A percentile compares a stretch with the other conserved stretches of the same genome.
Conservation (phyloP, 2,888 invertebrate species). For the Cryptocephalus primarius region DNA sequence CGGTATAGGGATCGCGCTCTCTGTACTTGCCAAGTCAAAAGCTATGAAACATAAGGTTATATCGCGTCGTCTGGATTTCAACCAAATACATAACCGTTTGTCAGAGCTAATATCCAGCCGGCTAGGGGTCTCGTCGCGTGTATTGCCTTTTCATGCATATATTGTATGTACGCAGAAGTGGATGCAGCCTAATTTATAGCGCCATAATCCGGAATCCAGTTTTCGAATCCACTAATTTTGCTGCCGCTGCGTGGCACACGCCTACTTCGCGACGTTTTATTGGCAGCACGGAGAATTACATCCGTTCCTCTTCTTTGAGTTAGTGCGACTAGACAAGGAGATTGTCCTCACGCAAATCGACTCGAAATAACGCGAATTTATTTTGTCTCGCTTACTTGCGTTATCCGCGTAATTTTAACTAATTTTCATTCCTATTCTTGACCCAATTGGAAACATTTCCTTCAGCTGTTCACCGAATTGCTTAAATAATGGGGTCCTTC, state of each 20-base stretch:
- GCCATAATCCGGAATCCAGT: slow-evolving; percentile 20
- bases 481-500: too few species aligned
- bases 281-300: slow-evolving; percentile 27
- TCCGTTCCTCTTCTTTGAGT: slow-evolving; percentile 22
- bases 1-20: background rate
- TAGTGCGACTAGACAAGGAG: slow-evolving; percentile 25
- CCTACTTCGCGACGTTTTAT: slow-evolving; percentile 27
- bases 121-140: slow-evolving; percentile 3
- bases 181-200: slow-evolving; percentile 25
- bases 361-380: slow-evolving; percentile 23
- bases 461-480: too few species aligned
- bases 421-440: slow-evolving; percentile 2
- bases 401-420: slow-evolving; percentile 3
- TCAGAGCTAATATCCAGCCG: slow-evolving; percentile 33
- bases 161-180: slow-evolving; percentile 7
- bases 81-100: slow-evolving; percentile 40
- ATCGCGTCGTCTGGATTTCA: slow-evolving; percentile 34
- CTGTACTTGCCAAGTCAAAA: slow-evolving; percentile 28
- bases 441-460: slow-evolving; percentile 1
- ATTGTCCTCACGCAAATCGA: slow-evolving; percentile 20
- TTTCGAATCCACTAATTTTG: slow-evolving; percentile 6
- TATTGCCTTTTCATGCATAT: slow-evolving; percentile 19
- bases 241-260: slow-evolving; percentile 22
- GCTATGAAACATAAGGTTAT: slow-evolving; percentile 36
- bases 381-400: background rate